Conservation (phyloP, 2,113 vertebrate genomes). For the Zonotrichia leucophrys region DNA sequence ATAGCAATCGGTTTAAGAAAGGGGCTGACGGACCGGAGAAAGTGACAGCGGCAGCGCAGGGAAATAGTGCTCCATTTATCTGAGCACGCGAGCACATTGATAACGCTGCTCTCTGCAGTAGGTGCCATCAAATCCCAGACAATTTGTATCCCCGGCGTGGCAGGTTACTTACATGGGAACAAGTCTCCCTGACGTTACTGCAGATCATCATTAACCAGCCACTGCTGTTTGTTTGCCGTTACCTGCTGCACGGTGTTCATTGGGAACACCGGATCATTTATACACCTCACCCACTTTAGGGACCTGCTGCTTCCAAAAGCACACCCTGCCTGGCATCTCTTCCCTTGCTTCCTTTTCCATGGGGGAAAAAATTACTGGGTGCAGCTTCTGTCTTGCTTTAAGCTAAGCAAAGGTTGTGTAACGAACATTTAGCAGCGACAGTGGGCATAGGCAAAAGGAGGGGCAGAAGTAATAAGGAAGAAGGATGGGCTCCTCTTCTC, state of each 20-base stretch:
- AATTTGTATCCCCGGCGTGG: constrained; percentile 39
- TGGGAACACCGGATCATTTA: neutral
- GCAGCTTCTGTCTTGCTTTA: neutral
- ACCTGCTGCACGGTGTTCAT: neutral
- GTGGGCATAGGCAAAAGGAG: neutral
- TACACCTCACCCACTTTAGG: neutral
- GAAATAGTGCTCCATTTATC: constrained; percentile 53
- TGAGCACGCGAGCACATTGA: constrained; percentile 12
- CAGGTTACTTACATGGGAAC: constrained; percentile 39
- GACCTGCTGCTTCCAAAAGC: neutral
- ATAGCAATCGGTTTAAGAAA: constrained; percentile 55
- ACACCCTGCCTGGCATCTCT: neutral
- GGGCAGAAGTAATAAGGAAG: constrained; percentile 1
- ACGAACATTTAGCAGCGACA: neutral
- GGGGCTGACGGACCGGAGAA: constrained; percentile 14
- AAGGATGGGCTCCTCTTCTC: neutral
- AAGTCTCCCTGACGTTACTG: constrained; percentile 26
- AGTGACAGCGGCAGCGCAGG: constrained; percentile 11
- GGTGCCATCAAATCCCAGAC: constrained; percentile 39
- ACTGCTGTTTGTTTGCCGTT: constrained; percentile 7
- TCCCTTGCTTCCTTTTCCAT: neutral
- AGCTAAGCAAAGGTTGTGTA: neutral
- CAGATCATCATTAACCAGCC: constrained; percentile 41
- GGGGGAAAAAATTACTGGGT: too few species aligned
- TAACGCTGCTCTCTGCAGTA: constrained; percentile 29